phyloP scores from a whole-genome alignment of 2,113 vertebrate genomes.

The Neopipo cinnamomea region DNA sequence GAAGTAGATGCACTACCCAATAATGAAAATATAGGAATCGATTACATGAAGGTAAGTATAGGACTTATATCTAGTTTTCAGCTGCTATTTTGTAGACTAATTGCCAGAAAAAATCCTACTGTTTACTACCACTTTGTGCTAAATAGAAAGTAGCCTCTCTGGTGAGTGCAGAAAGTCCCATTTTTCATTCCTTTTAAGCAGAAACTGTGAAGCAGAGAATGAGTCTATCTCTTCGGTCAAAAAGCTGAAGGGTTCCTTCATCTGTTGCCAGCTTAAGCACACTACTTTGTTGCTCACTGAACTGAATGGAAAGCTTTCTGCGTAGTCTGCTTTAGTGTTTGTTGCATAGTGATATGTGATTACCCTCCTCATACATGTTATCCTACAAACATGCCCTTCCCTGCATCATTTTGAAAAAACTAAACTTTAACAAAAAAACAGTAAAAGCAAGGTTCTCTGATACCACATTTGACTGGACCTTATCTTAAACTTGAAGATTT shows the following conservation, averaged over 20 bases:
- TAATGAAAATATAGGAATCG: constrained; percentile 77
- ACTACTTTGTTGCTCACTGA: not conserved
- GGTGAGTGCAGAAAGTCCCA: not conserved
- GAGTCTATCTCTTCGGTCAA: not conserved
- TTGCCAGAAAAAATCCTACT: not conserved
- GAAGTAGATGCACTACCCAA: constrained; percentile 57
- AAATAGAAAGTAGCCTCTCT: not conserved
- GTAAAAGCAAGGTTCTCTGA: not conserved
- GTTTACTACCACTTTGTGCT: not conserved
- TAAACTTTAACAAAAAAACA: not conserved
- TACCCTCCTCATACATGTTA: not conserved
- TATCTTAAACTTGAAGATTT: not conserved
- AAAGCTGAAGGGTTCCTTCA: not conserved
- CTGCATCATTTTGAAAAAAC: not conserved
- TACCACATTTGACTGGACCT: not conserved
- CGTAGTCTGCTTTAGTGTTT: not conserved
- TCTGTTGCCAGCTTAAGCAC: not conserved
- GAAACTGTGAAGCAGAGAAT: not conserved
- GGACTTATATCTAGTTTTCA: not conserved
- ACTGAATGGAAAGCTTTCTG: not conserved
- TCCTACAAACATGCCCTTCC: not conserved
- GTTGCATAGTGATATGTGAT: not conserved
- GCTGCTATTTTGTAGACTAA: not conserved
- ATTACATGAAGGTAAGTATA: constrained; percentile 85
- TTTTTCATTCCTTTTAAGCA: not conserved